phyloP scores from a whole-genome alignment of 2,888 invertebrate genomes.

The Noctua pronuba region DNA sequence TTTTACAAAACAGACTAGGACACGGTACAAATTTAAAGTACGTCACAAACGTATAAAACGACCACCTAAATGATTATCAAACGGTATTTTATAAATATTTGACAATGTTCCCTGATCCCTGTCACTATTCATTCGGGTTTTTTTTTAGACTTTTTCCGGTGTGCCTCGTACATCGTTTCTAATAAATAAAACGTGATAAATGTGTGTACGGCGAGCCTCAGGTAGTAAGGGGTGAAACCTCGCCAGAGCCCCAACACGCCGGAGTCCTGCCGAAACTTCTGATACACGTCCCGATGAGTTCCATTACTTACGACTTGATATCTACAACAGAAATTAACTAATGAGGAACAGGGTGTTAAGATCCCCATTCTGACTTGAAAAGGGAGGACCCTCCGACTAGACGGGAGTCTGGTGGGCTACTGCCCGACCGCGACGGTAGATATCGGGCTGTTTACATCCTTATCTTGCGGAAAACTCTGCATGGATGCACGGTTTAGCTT shows the following conservation, averaged over 20 bases:
- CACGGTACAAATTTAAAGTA: slow-evolving; percentile 9
- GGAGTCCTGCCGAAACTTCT: slow-evolving; percentile 89
- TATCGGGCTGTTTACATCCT: neutral
- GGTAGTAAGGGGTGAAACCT: slow-evolving; percentile 98
- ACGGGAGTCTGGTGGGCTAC: neutral
- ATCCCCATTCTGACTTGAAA: neutral
- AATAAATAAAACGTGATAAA: slow-evolving; percentile 97
- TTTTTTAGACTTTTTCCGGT: slow-evolving; percentile 78
- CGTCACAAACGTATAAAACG: slow-evolving; percentile 10
- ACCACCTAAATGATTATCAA: neutral
- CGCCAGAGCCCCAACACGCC: slow-evolving; percentile 98
- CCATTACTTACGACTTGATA: slow-evolving; percentile 71
- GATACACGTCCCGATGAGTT: slow-evolving; percentile 45
- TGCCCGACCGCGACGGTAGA: too few relatives aligned
- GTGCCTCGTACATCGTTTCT: slow-evolving; percentile 90
- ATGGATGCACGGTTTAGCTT: neutral
- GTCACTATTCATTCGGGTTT: slow-evolving; percentile 5
- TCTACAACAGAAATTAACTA: slow-evolving; percentile 60
- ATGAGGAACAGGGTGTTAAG: neutral
- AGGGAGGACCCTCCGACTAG: neutral
- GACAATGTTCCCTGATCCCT: slow-evolving; percentile 11
- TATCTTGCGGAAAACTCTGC: neutral
- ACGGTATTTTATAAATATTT: slow-evolving; percentile 6
- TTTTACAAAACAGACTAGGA: neutral
- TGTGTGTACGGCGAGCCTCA: slow-evolving; percentile 97